Conservation (phyloP, 2,113 vertebrate genomes). For the Pomatorhinus ruficollis region DNA sequence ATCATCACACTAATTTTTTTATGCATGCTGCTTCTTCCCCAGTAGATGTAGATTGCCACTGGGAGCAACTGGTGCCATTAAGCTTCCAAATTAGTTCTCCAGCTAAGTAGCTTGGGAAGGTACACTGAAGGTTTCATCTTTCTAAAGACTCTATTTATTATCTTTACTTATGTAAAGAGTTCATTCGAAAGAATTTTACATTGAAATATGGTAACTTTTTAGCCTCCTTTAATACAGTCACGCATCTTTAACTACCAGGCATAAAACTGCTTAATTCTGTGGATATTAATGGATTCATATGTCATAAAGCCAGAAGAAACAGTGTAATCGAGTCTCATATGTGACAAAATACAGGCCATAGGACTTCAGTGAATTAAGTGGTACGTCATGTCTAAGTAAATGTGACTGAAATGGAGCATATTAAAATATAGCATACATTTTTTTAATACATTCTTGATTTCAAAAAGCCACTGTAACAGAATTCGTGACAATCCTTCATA, state of each 20-base stretch:
- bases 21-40: background rate
- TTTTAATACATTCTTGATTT: background rate
- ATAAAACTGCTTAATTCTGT: conserved; percentile 26
- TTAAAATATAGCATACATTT: background rate
- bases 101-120: background rate
- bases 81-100: background rate
- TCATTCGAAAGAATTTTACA: conserved; percentile 19
- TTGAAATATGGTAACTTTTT: conserved; percentile 31
- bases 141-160: conserved; percentile 12
- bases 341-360: background rate
- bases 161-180: background rate
- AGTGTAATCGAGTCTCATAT: background rate
- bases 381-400: background rate
- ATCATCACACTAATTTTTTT: background rate
- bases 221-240: conserved; percentile 4
- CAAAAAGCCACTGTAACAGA: background rate
- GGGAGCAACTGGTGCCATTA: background rate
- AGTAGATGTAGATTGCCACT: background rate
- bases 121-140: background rate
- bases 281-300: conserved; percentile 6
- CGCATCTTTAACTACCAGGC: background rate
- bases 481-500: background rate
- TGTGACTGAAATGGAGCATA: background rate
- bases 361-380: background rate
- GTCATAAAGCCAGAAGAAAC: conserved; percentile 6